Conservation (phyloP, 2,797 vertebrate genomes). For the Balearica regulorum region DNA sequence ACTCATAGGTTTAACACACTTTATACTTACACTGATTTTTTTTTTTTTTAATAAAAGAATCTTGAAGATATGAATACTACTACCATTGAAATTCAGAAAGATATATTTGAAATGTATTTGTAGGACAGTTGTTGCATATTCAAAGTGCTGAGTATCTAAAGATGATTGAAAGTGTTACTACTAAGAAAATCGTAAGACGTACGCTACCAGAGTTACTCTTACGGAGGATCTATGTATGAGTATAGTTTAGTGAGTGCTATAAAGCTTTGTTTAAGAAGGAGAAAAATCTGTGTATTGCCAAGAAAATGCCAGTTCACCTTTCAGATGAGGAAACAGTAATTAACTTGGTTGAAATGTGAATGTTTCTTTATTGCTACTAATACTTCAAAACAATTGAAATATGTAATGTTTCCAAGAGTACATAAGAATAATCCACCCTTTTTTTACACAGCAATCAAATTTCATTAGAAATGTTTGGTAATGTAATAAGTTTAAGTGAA, state of each 20-base stretch:
- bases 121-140: background rate
- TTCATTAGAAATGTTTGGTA: background rate
- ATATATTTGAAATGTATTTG: background rate
- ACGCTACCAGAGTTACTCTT: background rate
- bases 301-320: background rate
- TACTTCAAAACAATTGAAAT: background rate
- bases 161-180: background rate
- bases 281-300: background rate
- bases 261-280: background rate
- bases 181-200: fast-evolving
- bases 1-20: background rate
- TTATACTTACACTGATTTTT: background rate
- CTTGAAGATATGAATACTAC: background rate
- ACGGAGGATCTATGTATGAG: background rate
- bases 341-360: background rate
- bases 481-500: background rate
- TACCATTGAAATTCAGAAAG: background rate
- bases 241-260: background rate
- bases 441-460: background rate
- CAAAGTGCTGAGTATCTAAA: background rate
- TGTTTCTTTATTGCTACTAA: background rate
- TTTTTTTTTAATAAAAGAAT: background rate
- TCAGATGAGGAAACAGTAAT: background rate
- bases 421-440: background rate
- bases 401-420: background rate